Conservation (phyloP, 2,113 vertebrate genomes). For the Paratilapia polleni region DNA sequence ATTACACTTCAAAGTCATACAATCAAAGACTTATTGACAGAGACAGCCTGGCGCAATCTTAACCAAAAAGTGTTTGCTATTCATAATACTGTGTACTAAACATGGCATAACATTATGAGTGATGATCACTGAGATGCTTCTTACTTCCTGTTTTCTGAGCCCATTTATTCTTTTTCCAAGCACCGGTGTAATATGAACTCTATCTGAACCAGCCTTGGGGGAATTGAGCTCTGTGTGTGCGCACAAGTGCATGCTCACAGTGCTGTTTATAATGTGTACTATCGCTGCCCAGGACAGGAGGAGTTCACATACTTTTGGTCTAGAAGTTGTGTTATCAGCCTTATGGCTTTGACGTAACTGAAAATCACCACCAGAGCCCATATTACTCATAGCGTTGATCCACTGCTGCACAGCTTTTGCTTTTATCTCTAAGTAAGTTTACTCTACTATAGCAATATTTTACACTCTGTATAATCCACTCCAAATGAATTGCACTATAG, state of each 20-base stretch:
- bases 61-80: conserved; percentile 6
- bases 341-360: conserved; percentile 17
- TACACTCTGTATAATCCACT: background rate
- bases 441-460: background rate
- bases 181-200: conserved; percentile 49
- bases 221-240: background rate
- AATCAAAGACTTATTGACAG: background rate
- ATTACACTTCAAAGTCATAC: conserved; percentile 10
- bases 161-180: conserved; percentile 17
- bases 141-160: conserved; percentile 31
- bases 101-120: conserved; percentile 15
- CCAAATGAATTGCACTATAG: background rate
- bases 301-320: background rate
- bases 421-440: conserved; percentile 28
- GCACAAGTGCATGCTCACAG: conserved; percentile 1
- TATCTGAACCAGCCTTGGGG: conserved; percentile 44
- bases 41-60: background rate
- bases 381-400: conserved; percentile 21
- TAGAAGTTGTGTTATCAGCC: background rate
- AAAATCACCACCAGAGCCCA: background rate
- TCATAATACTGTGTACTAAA: conserved; percentile 14
- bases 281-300: background rate
- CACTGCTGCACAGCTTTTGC: background rate
- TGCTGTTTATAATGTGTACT: background rate
- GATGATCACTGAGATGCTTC: conserved; percentile 26